Percentiles rank a stretch among this genome's conserved stretches.
Conservation (phyloP, 2,113 vertebrate genomes). For the Pica pica region DNA sequence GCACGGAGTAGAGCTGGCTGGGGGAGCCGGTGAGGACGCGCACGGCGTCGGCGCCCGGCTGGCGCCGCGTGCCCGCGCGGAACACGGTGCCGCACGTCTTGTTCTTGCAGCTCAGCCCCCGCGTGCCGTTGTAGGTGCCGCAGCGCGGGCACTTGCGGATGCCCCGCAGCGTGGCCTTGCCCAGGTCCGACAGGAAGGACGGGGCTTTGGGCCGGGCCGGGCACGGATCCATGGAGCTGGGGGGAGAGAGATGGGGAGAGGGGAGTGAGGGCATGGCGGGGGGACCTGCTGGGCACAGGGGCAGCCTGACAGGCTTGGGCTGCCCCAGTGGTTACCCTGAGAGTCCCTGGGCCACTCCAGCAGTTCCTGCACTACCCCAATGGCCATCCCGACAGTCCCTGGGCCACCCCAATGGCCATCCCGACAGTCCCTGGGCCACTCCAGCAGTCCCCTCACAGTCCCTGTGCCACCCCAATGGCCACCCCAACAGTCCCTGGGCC, state of each 20-base stretch:
- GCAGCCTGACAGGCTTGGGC: background rate
- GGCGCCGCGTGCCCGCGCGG: conserved; percentile 70
- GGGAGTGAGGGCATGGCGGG: accelerated
- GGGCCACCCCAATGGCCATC: too few species aligned
- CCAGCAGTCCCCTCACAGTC: accelerated
- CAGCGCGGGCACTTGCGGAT: conserved; percentile 89
- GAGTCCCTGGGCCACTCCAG: background rate
- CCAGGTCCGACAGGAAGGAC: conserved; percentile 86
- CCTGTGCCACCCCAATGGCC: too few species aligned
- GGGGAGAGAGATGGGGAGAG: background rate
- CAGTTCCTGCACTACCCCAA: background rate
- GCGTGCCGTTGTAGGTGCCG: conserved; percentile 90
- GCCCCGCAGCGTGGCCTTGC: conserved; percentile 87
- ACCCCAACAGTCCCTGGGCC: too few species aligned
- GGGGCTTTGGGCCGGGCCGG: conserved; percentile 74
- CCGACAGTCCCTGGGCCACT: too few species aligned
- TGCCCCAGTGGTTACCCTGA: accelerated
- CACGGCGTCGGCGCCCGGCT: conserved; percentile 75
- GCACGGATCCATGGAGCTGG: conserved; percentile 68
- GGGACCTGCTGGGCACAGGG: background rate
- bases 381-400: background rate
- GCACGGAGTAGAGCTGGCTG: conserved; percentile 84
- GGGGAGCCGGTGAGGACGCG: conserved; percentile 76
- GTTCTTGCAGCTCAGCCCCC: conserved; percentile 94
- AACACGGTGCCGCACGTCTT: conserved; percentile 86